Evolutionary conservation across 2,888 invertebrate genomes (phyloP).

Genomic region (Seira musarum): DNA sequence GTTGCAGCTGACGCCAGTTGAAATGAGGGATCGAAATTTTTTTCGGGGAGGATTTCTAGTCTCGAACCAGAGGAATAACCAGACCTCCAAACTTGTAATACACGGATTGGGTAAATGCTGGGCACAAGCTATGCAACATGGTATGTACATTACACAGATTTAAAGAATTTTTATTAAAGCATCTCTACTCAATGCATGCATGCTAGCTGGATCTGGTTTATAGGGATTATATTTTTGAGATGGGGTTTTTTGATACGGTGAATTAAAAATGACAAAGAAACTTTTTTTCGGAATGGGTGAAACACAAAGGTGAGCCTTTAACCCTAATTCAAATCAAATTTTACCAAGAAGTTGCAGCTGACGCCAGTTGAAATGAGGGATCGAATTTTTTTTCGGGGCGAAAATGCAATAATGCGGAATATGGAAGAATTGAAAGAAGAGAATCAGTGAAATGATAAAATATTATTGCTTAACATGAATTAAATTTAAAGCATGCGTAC

Average conservation of each 20-base stretch:
- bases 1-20: slow-evolving; percentile 59
- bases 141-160: background rate
- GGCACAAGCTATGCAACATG: slow-evolving; percentile 49
- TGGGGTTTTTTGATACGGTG: slow-evolving; percentile 28
- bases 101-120: slow-evolving; percentile 42
- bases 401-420: background rate
- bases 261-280: slow-evolving; percentile 39
- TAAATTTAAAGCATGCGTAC: slow-evolving; percentile 46
- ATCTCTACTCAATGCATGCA: too few relatives aligned
- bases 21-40: too few relatives aligned
- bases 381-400: background rate
- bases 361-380: slow-evolving; percentile 26
- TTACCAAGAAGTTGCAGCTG: slow-evolving; percentile 62
- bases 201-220: background rate
- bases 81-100: slow-evolving; percentile 40
- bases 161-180: background rate
- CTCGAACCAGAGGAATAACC: slow-evolving; percentile 45
- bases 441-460: too few relatives aligned
- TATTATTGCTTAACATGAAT: background rate
- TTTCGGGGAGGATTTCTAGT: too few relatives aligned
- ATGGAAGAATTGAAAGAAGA: background rate
- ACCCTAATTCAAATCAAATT: slow-evolving; percentile 59
- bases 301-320: slow-evolving; percentile 53
- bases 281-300: slow-evolving; percentile 29
- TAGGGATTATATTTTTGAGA: slow-evolving; percentile 7